A percentile compares a stretch with the other conserved stretches of the same genome.
phyloP scores from a whole-genome alignment of 2,888 invertebrate species.

The Eupithecia abbreviata region DNA sequence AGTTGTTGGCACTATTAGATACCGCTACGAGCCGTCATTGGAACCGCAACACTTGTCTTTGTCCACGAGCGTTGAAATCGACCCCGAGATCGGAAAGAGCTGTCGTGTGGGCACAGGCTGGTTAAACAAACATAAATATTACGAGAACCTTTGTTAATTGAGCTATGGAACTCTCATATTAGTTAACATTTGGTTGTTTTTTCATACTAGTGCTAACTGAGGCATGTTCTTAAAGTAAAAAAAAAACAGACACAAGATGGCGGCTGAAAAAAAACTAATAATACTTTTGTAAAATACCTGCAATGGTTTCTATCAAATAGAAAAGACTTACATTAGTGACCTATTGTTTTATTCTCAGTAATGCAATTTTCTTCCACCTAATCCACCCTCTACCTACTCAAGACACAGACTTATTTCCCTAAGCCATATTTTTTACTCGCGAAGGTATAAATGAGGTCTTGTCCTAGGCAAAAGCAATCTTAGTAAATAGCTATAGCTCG shows the following conservation, averaged over 20 bases:
- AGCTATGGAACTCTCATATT: background rate
- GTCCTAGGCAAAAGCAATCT: constrained; percentile 16
- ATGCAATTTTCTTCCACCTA: background rate
- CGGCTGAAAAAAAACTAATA: no score
- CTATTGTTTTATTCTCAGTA: background rate
- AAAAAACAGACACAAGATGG: no score
- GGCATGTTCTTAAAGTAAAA: no score
- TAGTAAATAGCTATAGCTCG: constrained; percentile 16
- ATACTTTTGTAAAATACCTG: no score
- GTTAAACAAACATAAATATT: background rate
- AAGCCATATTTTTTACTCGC: background rate
- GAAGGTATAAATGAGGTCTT: background rate
- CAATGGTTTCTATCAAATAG: background rate
- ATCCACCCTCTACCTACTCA: background rate
- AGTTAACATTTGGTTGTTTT: no score
- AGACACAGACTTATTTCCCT: background rate
- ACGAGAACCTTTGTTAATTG: background rate
- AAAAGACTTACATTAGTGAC: background rate
- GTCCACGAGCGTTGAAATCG: constrained; percentile 18
- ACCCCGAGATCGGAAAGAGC: constrained; percentile 5
- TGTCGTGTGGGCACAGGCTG: background rate
- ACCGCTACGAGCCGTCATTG: background rate
- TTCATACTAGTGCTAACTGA: no score
- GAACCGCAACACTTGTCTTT: constrained; percentile 17
- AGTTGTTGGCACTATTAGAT: background rate